phyloP scores from a whole-genome alignment of 2,113 vertebrate species.

The Chlorocebus sabaeus region DNA sequence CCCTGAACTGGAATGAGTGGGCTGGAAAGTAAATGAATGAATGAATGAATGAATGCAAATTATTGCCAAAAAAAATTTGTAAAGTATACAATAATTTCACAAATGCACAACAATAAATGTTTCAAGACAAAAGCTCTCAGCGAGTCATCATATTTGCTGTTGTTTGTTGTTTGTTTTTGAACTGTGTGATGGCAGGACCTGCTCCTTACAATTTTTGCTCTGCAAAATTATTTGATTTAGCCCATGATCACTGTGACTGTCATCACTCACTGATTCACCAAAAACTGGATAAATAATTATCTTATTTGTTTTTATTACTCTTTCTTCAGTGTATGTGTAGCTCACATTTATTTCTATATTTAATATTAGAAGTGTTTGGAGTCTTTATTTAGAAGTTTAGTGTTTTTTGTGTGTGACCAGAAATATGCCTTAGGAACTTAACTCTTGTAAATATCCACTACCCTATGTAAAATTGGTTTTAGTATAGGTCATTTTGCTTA shows the following conservation, averaged over 20 bases:
- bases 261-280: not conserved
- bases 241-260: not conserved
- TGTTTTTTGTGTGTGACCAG: not conserved
- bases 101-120: not conserved
- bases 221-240: not conserved
- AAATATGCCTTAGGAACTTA: not conserved
- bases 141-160: not conserved
- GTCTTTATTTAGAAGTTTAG: not conserved
- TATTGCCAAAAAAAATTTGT: not conserved
- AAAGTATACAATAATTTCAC: not conserved
- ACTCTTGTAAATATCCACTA: not conserved
- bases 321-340: not conserved
- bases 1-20: not conserved
- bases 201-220: not conserved
- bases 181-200: not conserved
- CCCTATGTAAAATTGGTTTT: not conserved
- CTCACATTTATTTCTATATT: not conserved
- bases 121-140: not conserved
- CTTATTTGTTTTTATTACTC: not conserved
- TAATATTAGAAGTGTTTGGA: not conserved
- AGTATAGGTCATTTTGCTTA: not conserved
- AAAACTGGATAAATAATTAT: not conserved
- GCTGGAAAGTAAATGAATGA: no score
- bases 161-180: not conserved
- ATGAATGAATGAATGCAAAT: no score